Base-by-base conservation (phyloP, 2,113 vertebrate species). In the Colistium nudipinnis region DNA sequence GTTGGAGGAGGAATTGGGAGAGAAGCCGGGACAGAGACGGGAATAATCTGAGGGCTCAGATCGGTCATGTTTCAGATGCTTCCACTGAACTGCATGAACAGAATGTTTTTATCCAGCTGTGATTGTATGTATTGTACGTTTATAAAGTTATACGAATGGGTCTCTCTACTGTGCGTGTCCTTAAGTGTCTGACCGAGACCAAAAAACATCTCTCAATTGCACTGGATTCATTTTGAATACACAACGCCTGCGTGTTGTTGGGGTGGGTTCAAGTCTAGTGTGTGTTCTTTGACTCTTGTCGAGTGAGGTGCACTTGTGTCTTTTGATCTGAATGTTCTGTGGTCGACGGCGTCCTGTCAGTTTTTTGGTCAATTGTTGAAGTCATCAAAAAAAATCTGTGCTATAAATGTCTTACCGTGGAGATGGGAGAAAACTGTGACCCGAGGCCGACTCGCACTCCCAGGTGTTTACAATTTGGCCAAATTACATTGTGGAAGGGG, bases 61-160 rank as follows among this genome's bases (percentile, higher is more conserved):
- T 52, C 10, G 11, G 55, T 62, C 28, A 19, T 53, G 44, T 70
- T 71, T 80, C 70, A 41, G 79, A 85, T 73, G 68, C 67, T 87
- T 86, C 82, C 80, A 75, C 78, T 78, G 69, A 85, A 75, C 30
- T 88, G 89, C 88, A 90, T 87, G 85, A 70, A 44, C 36, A 31
- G 66, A 87, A 83, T 81, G 78, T 84, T 61, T 82, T 61, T 82
- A 59, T 76, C 63, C 65, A 43, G 39, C 63, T 62, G 48, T 75
- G 82, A 83, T 57, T 89, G 74, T 86, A 57, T 62, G 69, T 84
- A 38, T 56, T 64, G 54, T 85, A 36, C 66, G 69, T 76, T 77
- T 51, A 63, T 74, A 17, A 35, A 51, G 62, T 80, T 83, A 62
- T 77, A 22, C 20, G 70, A 85, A 84, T 84, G 72, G 69, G 59